Conservation (phyloP, 1,140 invertebrate genomes). For the Leptopilina boulardi region DNA sequence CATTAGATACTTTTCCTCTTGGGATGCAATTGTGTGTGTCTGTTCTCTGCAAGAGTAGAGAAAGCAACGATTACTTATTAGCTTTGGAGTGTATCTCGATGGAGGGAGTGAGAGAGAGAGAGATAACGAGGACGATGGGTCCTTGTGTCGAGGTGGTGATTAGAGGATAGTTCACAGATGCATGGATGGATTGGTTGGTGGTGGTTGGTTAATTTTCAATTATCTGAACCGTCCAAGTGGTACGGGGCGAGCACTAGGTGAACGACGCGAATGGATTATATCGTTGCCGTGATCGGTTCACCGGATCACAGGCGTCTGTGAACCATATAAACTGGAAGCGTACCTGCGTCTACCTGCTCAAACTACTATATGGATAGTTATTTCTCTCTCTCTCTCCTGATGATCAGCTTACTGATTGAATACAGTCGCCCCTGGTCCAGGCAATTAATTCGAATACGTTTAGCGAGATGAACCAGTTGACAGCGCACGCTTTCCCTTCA, state of each 20-base stretch:
- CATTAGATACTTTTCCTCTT: no score
- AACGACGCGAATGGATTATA: constrained; percentile 21
- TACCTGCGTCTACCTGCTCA: constrained; percentile 20
- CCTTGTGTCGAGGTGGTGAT: constrained; percentile 11
- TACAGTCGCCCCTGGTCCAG: constrained; percentile 20
- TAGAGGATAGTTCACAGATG: constrained; percentile 22
- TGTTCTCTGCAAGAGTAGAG: no score
- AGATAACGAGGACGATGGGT: constrained; percentile 15
- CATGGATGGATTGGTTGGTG: constrained; percentile 22
- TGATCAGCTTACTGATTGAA: constrained; percentile 26
- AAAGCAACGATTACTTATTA: neutral
- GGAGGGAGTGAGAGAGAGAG: no score
- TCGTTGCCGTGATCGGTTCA: constrained; percentile 14
- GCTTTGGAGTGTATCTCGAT: neutral
- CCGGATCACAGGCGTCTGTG: constrained; percentile 9
- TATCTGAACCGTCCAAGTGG: constrained; percentile 13
- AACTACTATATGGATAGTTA: neutral
- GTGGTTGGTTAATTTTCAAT: constrained; percentile 32
- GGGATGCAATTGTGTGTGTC: no score
- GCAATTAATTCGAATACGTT: constrained; percentile 29
- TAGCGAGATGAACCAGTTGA: neutral
- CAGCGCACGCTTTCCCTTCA: neutral
- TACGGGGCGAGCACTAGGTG: neutral
- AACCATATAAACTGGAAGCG: neutral
- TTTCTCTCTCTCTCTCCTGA: neutral